These are phyloP conservation scores for Caenorhabditis afra DNA, from an alignment of 2,888 invertebrate species.

Conservation along the genomic window DNA sequence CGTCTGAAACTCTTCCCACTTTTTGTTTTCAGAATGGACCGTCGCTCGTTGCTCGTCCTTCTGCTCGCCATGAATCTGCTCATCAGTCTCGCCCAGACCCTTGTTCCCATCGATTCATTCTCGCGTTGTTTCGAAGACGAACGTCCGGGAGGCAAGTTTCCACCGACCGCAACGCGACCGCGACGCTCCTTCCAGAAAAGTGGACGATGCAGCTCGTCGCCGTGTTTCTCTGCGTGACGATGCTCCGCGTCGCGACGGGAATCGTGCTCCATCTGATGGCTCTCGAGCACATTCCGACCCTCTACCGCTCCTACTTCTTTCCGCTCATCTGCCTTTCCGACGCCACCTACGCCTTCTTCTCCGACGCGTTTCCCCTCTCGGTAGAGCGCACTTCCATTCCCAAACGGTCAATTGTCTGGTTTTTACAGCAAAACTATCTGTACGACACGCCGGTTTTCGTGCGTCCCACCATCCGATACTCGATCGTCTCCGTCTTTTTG, in stretches of 20 bases:
- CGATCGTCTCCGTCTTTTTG: slow-evolving; percentile 10
- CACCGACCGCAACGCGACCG: not conserved
- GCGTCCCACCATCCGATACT: slow-evolving; percentile 17
- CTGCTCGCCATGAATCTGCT: slow-evolving; percentile 7
- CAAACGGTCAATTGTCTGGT: too few species aligned
- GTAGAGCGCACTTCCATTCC: not conserved
- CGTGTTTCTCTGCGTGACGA: not conserved
- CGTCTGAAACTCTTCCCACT: not conserved
- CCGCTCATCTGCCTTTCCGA: slow-evolving; percentile 26
- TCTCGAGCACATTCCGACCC: slow-evolving; percentile 37
- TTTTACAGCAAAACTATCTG: slow-evolving; percentile 1
- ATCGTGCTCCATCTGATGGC: slow-evolving; percentile 11
- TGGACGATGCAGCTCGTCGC: not conserved
- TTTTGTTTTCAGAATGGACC: slow-evolving; percentile 11
- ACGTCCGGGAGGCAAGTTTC: not conserved
- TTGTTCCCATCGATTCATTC: slow-evolving; percentile 14
- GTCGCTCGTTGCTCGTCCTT: slow-evolving; percentile 15
- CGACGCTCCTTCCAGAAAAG: slow-evolving; percentile 7
- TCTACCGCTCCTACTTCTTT: slow-evolving; percentile 33
- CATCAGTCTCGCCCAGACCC: not conserved
- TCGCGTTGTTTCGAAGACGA: not conserved
- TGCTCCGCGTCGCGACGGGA: not conserved
- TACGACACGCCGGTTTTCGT: slow-evolving; percentile 18
- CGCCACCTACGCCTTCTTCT: not conserved
- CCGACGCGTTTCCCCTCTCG: slow-evolving; percentile 1